A percentile compares a stretch with the other conserved stretches of the same genome.
phyloP scores from a whole-genome alignment of 1,140 invertebrate species.

The Neotoxoptera formosana region DNA sequence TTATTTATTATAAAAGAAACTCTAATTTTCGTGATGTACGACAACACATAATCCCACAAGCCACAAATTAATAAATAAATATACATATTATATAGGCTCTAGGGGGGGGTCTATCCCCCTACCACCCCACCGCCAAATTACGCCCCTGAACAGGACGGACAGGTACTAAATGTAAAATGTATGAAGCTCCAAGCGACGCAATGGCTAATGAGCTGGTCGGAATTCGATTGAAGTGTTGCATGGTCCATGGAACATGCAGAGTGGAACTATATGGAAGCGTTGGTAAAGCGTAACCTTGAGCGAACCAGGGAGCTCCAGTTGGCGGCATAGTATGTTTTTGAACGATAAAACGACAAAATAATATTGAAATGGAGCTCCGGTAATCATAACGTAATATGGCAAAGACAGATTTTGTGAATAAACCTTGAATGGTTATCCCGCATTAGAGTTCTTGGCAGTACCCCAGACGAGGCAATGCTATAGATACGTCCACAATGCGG shows the following conservation, averaged over 20 bases:
- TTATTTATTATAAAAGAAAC: too few species aligned
- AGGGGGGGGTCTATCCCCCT: neutral
- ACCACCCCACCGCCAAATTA: neutral
- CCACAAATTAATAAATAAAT: conserved; percentile 1
- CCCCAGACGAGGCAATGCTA: neutral
- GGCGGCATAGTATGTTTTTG: neutral
- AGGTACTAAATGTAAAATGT: neutral
- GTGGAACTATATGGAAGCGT: neutral
- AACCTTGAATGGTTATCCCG: too few species aligned
- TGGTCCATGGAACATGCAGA: too few species aligned
- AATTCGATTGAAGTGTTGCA: neutral
- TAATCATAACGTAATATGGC: neutral
- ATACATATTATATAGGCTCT: neutral
- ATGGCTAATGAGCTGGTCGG: neutral
- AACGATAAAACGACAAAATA: neutral
- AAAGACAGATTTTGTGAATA: neutral
- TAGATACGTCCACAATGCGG: neutral
- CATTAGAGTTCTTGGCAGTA: neutral
- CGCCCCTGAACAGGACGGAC: neutral
- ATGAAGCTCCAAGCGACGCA: neutral
- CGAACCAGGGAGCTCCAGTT: neutral
- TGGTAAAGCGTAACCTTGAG: neutral
- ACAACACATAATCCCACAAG: too few species aligned
- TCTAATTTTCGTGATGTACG: too few species aligned
- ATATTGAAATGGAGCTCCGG: neutral